A percentile compares a stretch with the other conserved stretches of the same genome.
These are phyloP conservation scores for Conopomorpha cramerella DNA, from an alignment of 1,140 invertebrate species.

Conservation along the genomic window DNA sequence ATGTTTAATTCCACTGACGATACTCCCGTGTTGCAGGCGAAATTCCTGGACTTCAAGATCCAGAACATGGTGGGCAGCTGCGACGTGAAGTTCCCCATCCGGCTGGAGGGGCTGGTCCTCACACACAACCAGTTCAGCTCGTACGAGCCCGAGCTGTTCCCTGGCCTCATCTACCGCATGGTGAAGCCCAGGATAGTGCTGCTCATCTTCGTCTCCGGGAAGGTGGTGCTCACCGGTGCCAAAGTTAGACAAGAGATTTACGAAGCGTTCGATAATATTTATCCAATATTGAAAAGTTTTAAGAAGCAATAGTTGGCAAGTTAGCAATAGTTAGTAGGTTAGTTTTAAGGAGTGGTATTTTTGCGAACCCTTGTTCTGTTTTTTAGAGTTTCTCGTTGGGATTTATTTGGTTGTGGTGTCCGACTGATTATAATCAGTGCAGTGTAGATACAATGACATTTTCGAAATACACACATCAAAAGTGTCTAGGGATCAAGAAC, in stretches of 20 bases:
- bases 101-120: slow-evolving; percentile 94
- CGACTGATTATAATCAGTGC: no score
- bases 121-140: slow-evolving; percentile 98
- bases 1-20: neutral
- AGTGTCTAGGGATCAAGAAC: no score
- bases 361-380: no score
- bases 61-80: slow-evolving; percentile 99
- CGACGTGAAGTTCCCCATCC: slow-evolving; percentile 98
- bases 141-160: slow-evolving; percentile 94
- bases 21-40: slow-evolving; percentile 72
- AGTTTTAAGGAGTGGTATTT: no score
- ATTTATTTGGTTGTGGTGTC: no score
- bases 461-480: no score
- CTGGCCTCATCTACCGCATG: slow-evolving; percentile 99
- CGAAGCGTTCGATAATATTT: slow-evolving; percentile 99
- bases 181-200: slow-evolving; percentile 98
- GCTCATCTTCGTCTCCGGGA: slow-evolving; percentile 98
- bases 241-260: slow-evolving; percentile 98
- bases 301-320: slow-evolving; percentile 77
- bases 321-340: neutral
- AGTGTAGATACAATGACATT: no score
- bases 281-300: slow-evolving; percentile 98
- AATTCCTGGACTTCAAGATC: slow-evolving; percentile 99
- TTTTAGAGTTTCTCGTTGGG: no score
- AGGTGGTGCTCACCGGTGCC: slow-evolving; percentile 97